These are phyloP conservation scores for Porites lobata DNA, from an alignment of 92 coral and sea anemone genomes.

Conservation along the genomic window DNA sequence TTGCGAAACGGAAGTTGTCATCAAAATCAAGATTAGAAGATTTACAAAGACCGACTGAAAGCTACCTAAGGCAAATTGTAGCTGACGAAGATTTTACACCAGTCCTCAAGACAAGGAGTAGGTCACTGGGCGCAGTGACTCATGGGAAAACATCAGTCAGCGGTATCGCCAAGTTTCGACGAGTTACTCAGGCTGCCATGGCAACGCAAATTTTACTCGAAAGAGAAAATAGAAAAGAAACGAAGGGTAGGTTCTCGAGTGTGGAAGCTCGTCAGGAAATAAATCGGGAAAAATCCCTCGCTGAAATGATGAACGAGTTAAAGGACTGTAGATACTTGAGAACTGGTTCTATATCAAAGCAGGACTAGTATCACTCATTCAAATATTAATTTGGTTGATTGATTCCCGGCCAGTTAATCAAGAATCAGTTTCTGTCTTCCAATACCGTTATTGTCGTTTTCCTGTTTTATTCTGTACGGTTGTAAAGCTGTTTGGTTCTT, in stretches of 20 bases:
- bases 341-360: not conserved
- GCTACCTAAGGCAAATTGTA: conserved; percentile 43
- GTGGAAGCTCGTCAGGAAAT: not conserved
- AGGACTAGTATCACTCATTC: not conserved
- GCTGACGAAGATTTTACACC: not conserved
- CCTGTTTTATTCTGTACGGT: too few relatives aligned
- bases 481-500: not conserved
- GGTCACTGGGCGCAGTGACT: not conserved
- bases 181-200: conserved; percentile 31
- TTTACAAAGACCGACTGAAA: conserved; percentile 59
- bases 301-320: conserved; percentile 39
- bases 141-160: conserved; percentile 12
- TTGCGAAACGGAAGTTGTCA: conserved; percentile 18
- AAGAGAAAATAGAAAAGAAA: conserved; percentile 7
- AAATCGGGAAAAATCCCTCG: conserved; percentile 13
- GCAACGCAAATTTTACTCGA: conserved; percentile 42
- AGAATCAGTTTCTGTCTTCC: not conserved
- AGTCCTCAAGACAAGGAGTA: not conserved
- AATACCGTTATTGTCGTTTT: too few relatives aligned
- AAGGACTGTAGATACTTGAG: conserved; percentile 46
- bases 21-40: conserved; percentile 38
- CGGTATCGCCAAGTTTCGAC: conserved; percentile 20
- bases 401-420: too few relatives aligned
- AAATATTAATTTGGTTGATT: too few relatives aligned
- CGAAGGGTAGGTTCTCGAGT: not conserved